These are phyloP conservation scores for Tipula vernalis DNA, from an alignment of 2,888 invertebrate genomes.

Conservation along the genomic window DNA sequence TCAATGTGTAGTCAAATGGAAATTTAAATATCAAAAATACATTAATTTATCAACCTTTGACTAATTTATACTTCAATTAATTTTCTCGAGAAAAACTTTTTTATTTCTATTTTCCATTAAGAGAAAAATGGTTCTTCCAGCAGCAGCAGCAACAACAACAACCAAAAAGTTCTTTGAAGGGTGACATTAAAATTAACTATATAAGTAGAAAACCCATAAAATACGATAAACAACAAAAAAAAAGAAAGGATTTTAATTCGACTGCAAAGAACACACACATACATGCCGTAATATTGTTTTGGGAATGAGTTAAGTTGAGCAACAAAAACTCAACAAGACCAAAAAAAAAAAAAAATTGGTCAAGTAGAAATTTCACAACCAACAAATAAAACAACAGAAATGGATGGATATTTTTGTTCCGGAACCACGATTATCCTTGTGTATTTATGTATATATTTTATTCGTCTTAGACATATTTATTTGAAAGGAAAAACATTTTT, in stretches of 20 bases:
- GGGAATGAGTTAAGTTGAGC: background rate
- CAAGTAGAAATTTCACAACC: background rate
- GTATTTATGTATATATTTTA: background rate
- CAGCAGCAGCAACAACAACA: background rate
- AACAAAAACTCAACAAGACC: background rate
- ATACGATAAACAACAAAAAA: background rate
- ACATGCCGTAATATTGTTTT: background rate
- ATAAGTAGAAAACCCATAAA: background rate
- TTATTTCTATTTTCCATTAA: background rate
- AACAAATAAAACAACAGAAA: background rate
- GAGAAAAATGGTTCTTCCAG: background rate
- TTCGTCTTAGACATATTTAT: slow-evolving; percentile 4
- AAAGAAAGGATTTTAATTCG: background rate
- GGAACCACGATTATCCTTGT: background rate
- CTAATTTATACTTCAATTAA: slow-evolving; percentile 4
- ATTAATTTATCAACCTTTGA: slow-evolving; percentile 4
- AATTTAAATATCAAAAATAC: slow-evolving; percentile 4
- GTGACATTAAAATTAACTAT: background rate
- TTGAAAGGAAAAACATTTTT: background rate
- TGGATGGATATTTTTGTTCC: background rate
- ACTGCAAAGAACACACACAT: background rate
- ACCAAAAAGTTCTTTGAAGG: background rate
- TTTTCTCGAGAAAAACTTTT: background rate
- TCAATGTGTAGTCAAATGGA: background rate
- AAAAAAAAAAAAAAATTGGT: background rate